phyloP scores from a whole-genome alignment of 2,113 vertebrate species.

The Ptilorrhoa leucosticta region DNA sequence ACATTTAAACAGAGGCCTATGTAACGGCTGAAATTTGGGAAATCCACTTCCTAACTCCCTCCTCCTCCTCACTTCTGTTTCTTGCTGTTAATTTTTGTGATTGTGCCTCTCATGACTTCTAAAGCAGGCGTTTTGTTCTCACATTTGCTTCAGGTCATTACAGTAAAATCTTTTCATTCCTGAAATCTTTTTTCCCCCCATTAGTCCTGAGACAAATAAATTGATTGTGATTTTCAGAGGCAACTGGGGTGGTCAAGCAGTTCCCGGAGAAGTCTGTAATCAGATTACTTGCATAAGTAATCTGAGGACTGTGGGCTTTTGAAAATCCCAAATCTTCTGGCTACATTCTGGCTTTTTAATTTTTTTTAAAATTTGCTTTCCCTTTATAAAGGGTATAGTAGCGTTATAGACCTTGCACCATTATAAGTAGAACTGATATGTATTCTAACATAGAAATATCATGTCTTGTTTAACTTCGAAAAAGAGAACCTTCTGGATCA shows the following conservation, averaged over 20 bases:
- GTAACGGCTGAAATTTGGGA: neutral
- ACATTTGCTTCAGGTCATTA: slow-evolving; percentile 38
- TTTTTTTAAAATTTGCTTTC: neutral
- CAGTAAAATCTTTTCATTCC: slow-evolving; percentile 45
- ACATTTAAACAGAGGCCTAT: neutral
- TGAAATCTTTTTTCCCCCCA: neutral
- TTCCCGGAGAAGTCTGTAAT: slow-evolving; percentile 34
- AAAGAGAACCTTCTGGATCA: neutral
- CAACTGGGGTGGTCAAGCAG: slow-evolving; percentile 13
- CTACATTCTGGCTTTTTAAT: neutral
- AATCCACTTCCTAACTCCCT: neutral
- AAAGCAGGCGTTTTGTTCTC: neutral
- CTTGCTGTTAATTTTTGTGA: slow-evolving; percentile 5
- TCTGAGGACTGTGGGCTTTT: neutral
- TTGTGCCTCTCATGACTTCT: slow-evolving; percentile 18
- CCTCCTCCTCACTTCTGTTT: neutral
- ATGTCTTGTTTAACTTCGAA: neutral
- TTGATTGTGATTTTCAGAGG: slow-evolving; percentile 34
- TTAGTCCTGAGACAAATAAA: slow-evolving; percentile 33
- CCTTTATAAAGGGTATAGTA: neutral
- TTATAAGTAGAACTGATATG: neutral
- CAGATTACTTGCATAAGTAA: neutral
- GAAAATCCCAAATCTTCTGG: neutral
- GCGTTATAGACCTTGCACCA: neutral
- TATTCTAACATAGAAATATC: neutral